Evolutionary conservation across 2,888 invertebrate species (phyloP).

Genomic region (Troilus luridus): DNA sequence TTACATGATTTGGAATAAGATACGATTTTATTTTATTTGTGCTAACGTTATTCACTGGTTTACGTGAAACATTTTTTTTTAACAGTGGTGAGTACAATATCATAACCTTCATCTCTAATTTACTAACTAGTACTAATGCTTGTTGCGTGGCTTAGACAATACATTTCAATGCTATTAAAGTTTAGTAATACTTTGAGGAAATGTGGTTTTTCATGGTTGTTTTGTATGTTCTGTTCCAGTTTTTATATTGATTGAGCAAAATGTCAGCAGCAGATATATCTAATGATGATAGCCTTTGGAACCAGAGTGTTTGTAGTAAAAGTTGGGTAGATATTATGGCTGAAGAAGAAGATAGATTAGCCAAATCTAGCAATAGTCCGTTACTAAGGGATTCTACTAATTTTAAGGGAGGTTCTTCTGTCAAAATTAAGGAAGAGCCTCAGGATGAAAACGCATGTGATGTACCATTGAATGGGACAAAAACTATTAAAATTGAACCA

Average conservation of each 20-base stretch:
- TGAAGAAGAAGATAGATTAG: constrained; percentile 62
- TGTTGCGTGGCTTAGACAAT: background rate
- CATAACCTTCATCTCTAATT: background rate
- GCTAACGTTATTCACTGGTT: background rate
- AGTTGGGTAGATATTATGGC: constrained; percentile 65
- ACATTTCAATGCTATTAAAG: background rate
- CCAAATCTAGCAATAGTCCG: background rate
- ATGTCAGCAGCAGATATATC: constrained; percentile 59
- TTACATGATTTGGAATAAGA: background rate
- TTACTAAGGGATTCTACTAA: constrained; percentile 26
- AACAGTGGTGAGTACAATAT: background rate
- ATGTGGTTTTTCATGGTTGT: background rate
- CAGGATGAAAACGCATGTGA: constrained; percentile 57
- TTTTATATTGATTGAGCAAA: background rate
- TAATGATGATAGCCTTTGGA: constrained; percentile 60
- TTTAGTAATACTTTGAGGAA: background rate
- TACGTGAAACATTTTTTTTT: background rate
- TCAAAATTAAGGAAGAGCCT: constrained; percentile 36
- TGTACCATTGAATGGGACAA: background rate
- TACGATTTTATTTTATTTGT: background rate
- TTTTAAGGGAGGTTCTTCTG: background rate
- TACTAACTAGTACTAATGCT: background rate
- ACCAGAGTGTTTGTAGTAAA: constrained; percentile 69
- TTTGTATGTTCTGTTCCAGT: background rate
- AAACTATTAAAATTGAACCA: constrained; percentile 40